Conservation (phyloP, 2,888 invertebrate species). For the Ornithoptera priamus region DNA sequence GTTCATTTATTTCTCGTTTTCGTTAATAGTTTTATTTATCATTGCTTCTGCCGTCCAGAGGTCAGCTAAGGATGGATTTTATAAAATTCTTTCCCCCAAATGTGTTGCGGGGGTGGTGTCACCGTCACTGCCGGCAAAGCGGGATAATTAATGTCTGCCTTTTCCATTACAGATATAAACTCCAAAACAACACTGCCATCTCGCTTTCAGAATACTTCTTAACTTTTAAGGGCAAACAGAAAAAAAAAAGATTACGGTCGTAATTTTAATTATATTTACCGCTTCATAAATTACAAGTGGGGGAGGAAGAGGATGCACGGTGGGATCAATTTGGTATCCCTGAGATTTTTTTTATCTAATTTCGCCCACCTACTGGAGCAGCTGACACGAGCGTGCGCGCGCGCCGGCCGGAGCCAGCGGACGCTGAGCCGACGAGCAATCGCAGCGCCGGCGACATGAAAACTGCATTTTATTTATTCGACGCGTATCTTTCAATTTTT, state of each 20-base stretch:
- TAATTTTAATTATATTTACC: constrained; percentile 21
- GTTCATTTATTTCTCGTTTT: too few relatives aligned
- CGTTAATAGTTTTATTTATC: too few relatives aligned
- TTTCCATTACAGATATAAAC: constrained; percentile 21
- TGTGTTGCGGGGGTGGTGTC: too few relatives aligned
- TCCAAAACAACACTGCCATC: constrained; percentile 73
- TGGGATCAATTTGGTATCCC: constrained; percentile 9
- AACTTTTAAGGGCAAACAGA: constrained; percentile 45
- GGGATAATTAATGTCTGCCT: neutral
- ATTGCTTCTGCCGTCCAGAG: too few relatives aligned
- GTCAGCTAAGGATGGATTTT: too few relatives aligned
- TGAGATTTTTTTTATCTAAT: constrained; percentile 21
- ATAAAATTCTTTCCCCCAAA: too few relatives aligned
- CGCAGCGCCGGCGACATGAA: constrained; percentile 7
- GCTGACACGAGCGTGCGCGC: constrained; percentile 20
- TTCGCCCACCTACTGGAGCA: constrained; percentile 33
- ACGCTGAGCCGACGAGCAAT: constrained; percentile 5
- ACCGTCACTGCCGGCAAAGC: too few relatives aligned
- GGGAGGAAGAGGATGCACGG: neutral
- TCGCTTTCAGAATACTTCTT: constrained; percentile 70
- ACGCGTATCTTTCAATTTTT: constrained; percentile 25
- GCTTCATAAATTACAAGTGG: constrained; percentile 23
- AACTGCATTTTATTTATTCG: constrained; percentile 25
- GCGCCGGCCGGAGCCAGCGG: constrained; percentile 17
- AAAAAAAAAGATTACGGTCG: constrained; percentile 26